Evolutionary conservation across 2,797 vertebrate genomes (phyloP), one percentile per base, ranked within the genome.

Genomic region (Anguilla pacifica): DNA sequence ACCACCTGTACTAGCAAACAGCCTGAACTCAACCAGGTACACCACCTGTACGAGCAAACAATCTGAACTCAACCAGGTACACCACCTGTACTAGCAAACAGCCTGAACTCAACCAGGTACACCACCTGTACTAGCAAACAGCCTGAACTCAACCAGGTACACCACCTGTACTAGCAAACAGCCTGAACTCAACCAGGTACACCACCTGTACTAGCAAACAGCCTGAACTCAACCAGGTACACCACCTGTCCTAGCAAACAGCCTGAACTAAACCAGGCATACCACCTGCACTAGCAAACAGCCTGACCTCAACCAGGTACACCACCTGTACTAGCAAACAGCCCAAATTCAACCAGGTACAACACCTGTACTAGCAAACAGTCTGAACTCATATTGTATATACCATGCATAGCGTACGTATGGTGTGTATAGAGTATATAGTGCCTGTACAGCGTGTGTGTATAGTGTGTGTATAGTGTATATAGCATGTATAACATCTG

Each of bases 31-130:
- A n/a, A n/a, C n/a, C n/a, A n/a, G n/a, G n/a, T n/a, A n/a, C n/a
- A n/a, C n/a, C n/a, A n/a, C n/a, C n/a, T n/a, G n/a, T n/a, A n/a
- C n/a, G n/a, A n/a, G n/a, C n/a, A n/a, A n/a, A n/a, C n/a, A n/a
- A n/a, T n/a, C n/a, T n/a, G n/a, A n/a, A n/a, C n/a, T n/a, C n/a
- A n/a, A n/a, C 98, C 88, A 99, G 95, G 84, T 98, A 96, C 93
- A 99, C 98, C 89, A 99, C 98, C 98, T 99, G 88, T 83, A 89
- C 0, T 10, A 11, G 87, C 15, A 87, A 28, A 89, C 53, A 70
- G 25, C 6, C 13, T n/a, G n/a, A 70, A 25, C 22, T 70, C 2
- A n/a, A 28, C 64, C 70, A 72, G n/a, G 15, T 39, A 77, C 67
- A 77, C 98, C 89, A 99, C 98, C 98, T 99, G 88, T 84, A 89